Base-by-base conservation (phyloP, 2,888 invertebrate species). In the Sussaba pulchella region DNA sequence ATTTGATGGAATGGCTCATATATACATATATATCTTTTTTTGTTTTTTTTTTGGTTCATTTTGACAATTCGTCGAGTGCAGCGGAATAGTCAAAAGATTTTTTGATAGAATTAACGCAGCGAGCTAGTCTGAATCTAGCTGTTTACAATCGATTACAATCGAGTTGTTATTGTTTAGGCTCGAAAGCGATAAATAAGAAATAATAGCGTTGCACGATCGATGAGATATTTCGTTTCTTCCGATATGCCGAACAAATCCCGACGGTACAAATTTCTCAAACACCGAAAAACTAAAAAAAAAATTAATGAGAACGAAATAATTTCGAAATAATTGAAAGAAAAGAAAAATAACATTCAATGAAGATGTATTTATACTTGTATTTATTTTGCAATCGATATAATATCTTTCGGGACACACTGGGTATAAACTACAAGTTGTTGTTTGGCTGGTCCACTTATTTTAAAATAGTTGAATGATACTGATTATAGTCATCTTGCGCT, bases 371-470 rank as follows among this genome's bases (percentile, higher is more conserved):
- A 45, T 70, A 39, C 26, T 17, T 54, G 24, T 54, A 69, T 69
- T 31, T 69, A 69, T 70, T 71, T 52, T 45, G 50, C 66, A 50
- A 71, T 57, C 31, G 12, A 43, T 12, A 41, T 66, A 39, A 70
- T 31, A 77, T 54, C 41, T 67, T 43, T 54, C 67, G 41, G 74
- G 73, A 78, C 50, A 70, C 74, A 70, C 69, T 64, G 73, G 64
- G 52, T 54, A 52, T 45, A 75, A 72, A 72, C 66, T 78, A 73
- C 54, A 75, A 71, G 31, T 81, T 74, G 82, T 84, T 84, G 82
- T 85, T 87, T 83, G 86, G 87, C 87, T 86, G 87, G 86, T 86
- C 86, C 85, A 86, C 84, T 83, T 81, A 80, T 85, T 74, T 84
- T 84, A 66, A 77, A 82, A 83, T 82, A 81, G 36, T 73, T 61